phyloP scores from a whole-genome alignment of 2,888 invertebrate genomes.

The Phania funesta region DNA sequence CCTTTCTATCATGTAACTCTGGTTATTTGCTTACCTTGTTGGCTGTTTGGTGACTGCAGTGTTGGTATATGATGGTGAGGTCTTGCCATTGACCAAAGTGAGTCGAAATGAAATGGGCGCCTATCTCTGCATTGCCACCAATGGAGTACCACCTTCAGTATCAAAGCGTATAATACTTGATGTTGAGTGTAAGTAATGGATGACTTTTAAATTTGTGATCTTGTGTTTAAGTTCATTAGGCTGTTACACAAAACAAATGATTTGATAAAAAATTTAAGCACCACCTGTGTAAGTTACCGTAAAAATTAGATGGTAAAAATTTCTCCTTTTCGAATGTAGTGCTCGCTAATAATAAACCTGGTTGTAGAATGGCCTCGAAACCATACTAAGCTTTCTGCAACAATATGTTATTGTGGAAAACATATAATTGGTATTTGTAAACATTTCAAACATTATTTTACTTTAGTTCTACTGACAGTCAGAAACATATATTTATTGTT shows the following conservation, averaged over 20 bases:
- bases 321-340: too few species aligned
- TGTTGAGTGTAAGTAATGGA: constrained; percentile 87
- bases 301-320: too few species aligned
- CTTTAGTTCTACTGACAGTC: too few species aligned
- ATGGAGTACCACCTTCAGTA: constrained; percentile 94
- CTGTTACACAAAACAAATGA: neutral
- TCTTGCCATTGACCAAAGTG: constrained; percentile 91
- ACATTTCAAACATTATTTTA: too few species aligned
- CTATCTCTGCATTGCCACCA: constrained; percentile 82
- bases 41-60: constrained; percentile 84
- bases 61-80: constrained; percentile 90
- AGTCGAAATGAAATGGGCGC: constrained; percentile 87
- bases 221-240: neutral
- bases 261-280: too few species aligned
- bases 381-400: too few species aligned
- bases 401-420: too few species aligned
- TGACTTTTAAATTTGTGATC: constrained; percentile 53
- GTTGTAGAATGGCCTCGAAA: too few species aligned
- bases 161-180: constrained; percentile 95
- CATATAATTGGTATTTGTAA: too few species aligned
- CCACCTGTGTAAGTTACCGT: too few species aligned
- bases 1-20: neutral
- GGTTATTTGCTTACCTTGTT: constrained; percentile 17
- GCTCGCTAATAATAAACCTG: too few species aligned
- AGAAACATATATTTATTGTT: too few species aligned